Evolutionary conservation across 92 coral and sea anemone species (phyloP).

Genomic region (Scolanthus callimorphus): DNA sequence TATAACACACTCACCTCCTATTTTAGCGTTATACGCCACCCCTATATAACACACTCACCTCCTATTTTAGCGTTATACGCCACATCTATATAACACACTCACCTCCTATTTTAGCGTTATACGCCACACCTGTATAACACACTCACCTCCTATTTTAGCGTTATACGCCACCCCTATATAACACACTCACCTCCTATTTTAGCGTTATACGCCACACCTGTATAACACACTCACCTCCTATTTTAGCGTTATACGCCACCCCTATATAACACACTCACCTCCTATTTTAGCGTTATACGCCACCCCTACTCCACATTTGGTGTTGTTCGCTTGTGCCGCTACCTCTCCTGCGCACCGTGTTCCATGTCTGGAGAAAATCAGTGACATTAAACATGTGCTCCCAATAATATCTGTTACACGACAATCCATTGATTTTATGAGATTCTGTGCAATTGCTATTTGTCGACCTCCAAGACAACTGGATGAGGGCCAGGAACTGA

Average conservation of each 20-base stretch:
- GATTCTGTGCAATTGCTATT: too few relatives aligned
- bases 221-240: not conserved
- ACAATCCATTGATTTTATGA: too few relatives aligned
- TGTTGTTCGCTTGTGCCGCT: conserved; percentile 93
- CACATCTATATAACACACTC: too few relatives aligned
- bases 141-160: not conserved
- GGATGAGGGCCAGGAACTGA: too few relatives aligned
- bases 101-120: not conserved
- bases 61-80: not conserved
- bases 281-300: conserved; percentile 94
- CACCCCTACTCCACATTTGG: conserved; percentile 97
- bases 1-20: not conserved
- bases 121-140: too few relatives aligned
- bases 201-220: not conserved
- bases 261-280: conserved; percentile 76
- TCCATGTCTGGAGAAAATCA: too few relatives aligned
- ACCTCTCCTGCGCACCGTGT: conserved; percentile 99
- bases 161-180: not conserved
- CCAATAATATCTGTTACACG: too few relatives aligned
- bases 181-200: not conserved
- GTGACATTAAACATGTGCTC: too few relatives aligned
- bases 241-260: not conserved
- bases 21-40: not conserved
- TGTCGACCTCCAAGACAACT: too few relatives aligned
- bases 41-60: too few relatives aligned